phyloP scores from a whole-genome alignment of 2,888 invertebrate species.

The Griposia aprilina region DNA sequence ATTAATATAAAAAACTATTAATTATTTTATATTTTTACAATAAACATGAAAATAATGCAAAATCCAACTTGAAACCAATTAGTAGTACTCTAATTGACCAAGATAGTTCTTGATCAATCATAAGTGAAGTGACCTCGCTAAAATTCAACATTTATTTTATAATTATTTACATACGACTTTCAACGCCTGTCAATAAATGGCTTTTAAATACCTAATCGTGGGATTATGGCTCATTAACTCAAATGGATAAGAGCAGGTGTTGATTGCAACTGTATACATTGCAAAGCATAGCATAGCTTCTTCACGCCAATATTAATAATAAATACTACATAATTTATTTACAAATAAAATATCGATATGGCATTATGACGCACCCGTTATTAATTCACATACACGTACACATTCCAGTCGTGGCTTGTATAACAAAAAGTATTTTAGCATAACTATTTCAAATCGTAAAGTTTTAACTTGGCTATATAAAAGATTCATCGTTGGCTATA shows the following conservation, averaged over 20 bases:
- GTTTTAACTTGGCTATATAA: constrained; percentile 12
- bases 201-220: constrained; percentile 25
- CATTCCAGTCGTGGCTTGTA: constrained; percentile 55
- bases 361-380: constrained; percentile 19
- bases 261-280: neutral
- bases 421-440: constrained; percentile 62
- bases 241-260: constrained; percentile 18
- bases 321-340: constrained; percentile 13
- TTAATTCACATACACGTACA: constrained; percentile 50
- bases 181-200: constrained; percentile 6
- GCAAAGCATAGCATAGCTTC: neutral
- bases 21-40: too few species aligned
- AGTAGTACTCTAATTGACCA: too few species aligned
- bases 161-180: neutral
- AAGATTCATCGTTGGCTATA: constrained; percentile 12
- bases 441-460: constrained; percentile 57
- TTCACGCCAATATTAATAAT: neutral
- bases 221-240: constrained; percentile 14
- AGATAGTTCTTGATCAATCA: neutral
- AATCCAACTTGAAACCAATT: neutral
- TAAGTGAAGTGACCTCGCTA: neutral
- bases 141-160: neutral
- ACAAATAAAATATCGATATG: constrained; percentile 27
- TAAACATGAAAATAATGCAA: neutral
- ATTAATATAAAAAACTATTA: too few species aligned